Base-by-base conservation (phyloP, 2,888 invertebrate species). In the Zonitis immaculata region DNA sequence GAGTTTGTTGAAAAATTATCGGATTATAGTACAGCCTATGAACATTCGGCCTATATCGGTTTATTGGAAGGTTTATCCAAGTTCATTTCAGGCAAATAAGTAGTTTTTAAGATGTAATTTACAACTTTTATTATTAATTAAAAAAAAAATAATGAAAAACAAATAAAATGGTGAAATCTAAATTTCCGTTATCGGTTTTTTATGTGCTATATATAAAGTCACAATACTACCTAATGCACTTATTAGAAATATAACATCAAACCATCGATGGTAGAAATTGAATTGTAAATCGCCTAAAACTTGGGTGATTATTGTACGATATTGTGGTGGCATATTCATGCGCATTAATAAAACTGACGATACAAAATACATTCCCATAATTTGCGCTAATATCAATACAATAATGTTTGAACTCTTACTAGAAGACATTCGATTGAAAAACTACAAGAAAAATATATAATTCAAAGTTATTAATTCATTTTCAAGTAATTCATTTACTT, bases 361-460 rank as follows among this genome's bases (percentile, higher is more conserved):
- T 49, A 98, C 94, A 78, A 99, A 99, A 73, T 99, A 99, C 98
- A 99, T 99, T 32, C 98, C 98, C 99, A 99, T 99, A 66, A 99
- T 91, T 79, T 99, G 97, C 1, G 98, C 99, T 42, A 99, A 79
- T 59, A 95, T 88, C 47, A 99, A 77, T 3, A 99, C 98, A 63
- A 99, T 97, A 51, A 99, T 89, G 74, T 98, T 98, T 8, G 98
- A 98, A 3, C 97, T 98, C 76, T 98, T 98, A 63, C 93, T 95
- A 65, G 96, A 98, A 0, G 98, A 97, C 70, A 99, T 96, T 68
- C 96, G 95, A 79, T 99, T 97, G 82, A 99, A 99, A 75, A 99
- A 99, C 95, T 96, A 81, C 56, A 84, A 82, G 47, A 66, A 63
- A 72, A 59, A n/a, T n/a, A n/a, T n/a, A n/a, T n/a, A n/a, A n/a